phyloP scores from a whole-genome alignment of 2,113 vertebrate genomes.

The Willisornis vidua region DNA sequence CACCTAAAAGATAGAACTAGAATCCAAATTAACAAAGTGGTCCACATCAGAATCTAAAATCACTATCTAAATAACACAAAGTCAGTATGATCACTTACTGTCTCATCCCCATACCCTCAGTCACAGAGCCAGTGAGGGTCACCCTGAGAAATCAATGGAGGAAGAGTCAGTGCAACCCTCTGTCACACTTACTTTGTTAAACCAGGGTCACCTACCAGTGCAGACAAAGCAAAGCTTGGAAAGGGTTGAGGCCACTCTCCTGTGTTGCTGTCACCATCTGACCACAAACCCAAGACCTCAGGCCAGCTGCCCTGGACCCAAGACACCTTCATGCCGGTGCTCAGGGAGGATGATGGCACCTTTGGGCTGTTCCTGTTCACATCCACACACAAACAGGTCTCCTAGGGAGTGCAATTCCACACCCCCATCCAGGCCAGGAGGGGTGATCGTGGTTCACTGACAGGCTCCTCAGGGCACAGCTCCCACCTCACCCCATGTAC shows the following conservation, averaged over 20 bases:
- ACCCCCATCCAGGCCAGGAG: not conserved
- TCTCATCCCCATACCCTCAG: not conserved
- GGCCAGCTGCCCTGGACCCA: not conserved
- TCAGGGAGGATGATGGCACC: not conserved
- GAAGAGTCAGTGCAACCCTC: not conserved
- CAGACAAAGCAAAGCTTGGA: not conserved
- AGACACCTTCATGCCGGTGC: rapidly evolving
- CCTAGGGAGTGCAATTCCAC: not conserved
- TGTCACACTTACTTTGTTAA: not conserved
- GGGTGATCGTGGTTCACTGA: rapidly evolving
- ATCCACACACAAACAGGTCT: not conserved
- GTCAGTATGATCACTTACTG: not conserved
- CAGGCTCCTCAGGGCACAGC: not conserved
- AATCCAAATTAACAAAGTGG: not conserved
- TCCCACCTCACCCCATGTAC: not conserved
- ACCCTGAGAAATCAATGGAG: conserved; percentile 18
- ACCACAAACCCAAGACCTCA: not conserved
- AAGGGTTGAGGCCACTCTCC: not conserved
- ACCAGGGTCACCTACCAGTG: not conserved
- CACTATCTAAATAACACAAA: not conserved
- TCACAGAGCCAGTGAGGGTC: not conserved
- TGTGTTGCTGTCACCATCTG: not conserved
- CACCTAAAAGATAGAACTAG: not conserved
- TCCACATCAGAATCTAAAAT: not conserved
- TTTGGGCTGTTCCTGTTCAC: not conserved